Conservation (phyloP, 2,113 vertebrate genomes). For the Propithecus coquereli region DNA sequence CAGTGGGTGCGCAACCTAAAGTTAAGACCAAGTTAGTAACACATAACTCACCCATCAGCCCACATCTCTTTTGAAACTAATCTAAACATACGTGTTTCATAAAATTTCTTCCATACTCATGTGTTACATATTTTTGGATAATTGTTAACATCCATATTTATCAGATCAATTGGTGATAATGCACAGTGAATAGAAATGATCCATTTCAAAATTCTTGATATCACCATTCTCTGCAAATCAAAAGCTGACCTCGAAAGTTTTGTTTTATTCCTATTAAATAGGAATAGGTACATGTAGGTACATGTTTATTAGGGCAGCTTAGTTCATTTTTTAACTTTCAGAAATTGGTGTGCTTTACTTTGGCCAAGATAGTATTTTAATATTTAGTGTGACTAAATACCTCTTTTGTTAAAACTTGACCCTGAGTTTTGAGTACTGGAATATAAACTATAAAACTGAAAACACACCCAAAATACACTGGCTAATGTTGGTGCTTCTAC, state of each 20-base stretch:
- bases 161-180: background rate
- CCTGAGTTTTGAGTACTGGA: constrained; percentile 61
- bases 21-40: background rate
- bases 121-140: background rate
- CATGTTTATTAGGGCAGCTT: background rate
- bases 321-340: background rate
- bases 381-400: background rate
- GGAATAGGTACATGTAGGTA: background rate
- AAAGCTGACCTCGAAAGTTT: background rate
- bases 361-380: background rate
- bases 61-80: background rate
- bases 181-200: background rate
- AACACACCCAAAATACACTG: background rate
- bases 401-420: constrained; percentile 38
- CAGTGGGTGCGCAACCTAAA: background rate
- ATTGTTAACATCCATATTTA: background rate
- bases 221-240: background rate
- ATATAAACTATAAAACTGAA: constrained; percentile 31
- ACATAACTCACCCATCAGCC: background rate
- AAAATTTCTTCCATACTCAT: background rate
- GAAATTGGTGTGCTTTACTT: constrained; percentile 37
- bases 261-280: background rate
- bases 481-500: background rate
- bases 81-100: background rate
- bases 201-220: background rate